Percentiles rank a stretch among this genome's conserved stretches.
Conservation (phyloP, 2,888 invertebrate genomes). For the Kryphioiulus occultus region DNA sequence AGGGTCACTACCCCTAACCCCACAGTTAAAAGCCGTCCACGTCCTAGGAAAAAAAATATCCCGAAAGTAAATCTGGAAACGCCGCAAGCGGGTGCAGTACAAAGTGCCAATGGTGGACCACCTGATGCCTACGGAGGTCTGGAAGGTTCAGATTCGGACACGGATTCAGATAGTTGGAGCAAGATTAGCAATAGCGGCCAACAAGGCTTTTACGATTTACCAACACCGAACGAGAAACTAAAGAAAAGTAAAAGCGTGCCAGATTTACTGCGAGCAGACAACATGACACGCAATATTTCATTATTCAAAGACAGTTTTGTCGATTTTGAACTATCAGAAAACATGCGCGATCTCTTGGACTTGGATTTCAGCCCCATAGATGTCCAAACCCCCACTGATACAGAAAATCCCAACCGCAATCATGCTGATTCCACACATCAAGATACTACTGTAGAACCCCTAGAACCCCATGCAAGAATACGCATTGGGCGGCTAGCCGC, state of each 20-base stretch:
- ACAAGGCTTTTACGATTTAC: background rate
- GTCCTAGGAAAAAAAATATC: background rate
- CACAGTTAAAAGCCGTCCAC: background rate
- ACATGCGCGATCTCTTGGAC: constrained; percentile 43
- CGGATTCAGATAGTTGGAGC: background rate
- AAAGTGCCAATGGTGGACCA: background rate
- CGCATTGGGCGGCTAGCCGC: background rate
- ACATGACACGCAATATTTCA: background rate
- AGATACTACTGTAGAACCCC: background rate
- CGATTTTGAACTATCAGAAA: background rate
- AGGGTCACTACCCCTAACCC: background rate
- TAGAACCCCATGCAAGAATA: background rate
- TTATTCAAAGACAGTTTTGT: background rate
- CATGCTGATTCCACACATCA: background rate
- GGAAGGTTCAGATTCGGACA: background rate
- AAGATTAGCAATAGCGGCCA: background rate
- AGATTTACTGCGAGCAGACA: background rate
- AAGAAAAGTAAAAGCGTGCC: background rate
- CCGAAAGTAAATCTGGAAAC: background rate
- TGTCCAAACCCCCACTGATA: background rate
- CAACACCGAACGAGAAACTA: background rate
- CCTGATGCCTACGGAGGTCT: background rate
- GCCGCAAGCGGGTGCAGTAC: background rate
- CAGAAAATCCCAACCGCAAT: background rate
- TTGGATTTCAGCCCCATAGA: background rate